A percentile compares a stretch with the other conserved stretches of the same genome.
Evolutionary conservation across 2,797 vertebrate genomes (phyloP).

Genomic region (Acanthis flammea): DNA sequence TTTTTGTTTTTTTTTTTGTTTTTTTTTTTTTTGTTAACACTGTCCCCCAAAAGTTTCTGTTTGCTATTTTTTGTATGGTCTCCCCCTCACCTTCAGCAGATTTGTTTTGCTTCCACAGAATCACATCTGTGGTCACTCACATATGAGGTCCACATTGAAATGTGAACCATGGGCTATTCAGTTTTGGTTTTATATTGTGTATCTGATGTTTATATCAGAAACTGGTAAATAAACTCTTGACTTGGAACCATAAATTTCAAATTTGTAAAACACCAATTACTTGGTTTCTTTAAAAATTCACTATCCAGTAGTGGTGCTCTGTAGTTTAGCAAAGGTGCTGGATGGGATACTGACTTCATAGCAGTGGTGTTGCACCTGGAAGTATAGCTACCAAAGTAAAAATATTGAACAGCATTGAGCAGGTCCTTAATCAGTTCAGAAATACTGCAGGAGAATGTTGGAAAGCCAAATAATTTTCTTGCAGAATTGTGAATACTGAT

Average conservation of each 20-base stretch:
- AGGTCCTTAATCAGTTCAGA: not conserved
- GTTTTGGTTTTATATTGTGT: not conserved
- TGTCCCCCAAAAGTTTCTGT: not conserved
- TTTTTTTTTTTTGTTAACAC: not conserved
- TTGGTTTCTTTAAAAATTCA: not conserved
- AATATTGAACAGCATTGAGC: not conserved
- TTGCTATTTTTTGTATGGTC: not conserved
- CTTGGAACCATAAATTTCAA: not conserved
- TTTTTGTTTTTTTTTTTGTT: not conserved
- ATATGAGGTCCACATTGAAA: not conserved
- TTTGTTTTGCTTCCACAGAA: not conserved
- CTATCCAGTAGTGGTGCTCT: not conserved
- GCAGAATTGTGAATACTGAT: not conserved
- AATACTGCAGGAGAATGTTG: not conserved
- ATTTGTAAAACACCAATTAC: not conserved
- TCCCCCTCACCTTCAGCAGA: not conserved
- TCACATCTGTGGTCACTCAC: accelerated
- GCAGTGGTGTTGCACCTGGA: not conserved
- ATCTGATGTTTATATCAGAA: not conserved
- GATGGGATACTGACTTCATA: not conserved
- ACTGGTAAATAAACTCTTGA: not conserved
- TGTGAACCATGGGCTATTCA: not conserved
- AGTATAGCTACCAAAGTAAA: not conserved
- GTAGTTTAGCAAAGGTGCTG: not conserved
- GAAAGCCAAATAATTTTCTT: not conserved